Evolutionary conservation across 1,140 invertebrate species (phyloP).

Genomic region (Helicoverpa zea): DNA sequence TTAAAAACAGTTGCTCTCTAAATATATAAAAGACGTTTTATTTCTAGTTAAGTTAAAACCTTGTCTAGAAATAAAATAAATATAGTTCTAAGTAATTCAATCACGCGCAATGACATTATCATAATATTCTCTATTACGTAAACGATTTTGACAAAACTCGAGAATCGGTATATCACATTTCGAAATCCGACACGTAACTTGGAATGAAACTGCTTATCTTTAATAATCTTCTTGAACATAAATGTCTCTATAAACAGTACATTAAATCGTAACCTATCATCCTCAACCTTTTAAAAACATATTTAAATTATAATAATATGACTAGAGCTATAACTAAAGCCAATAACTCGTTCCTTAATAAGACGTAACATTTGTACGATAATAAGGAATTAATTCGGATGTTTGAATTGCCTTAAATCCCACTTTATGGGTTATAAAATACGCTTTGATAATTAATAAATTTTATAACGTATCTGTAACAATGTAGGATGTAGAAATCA

Average conservation of each 20-base stretch:
- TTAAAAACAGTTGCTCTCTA: background rate
- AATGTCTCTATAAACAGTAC: slow-evolving; percentile 46
- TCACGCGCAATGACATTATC: no score
- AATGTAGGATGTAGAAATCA: slow-evolving; percentile 58
- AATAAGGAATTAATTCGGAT: slow-evolving; percentile 48
- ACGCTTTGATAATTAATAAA: slow-evolving; percentile 64
- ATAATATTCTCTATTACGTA: background rate
- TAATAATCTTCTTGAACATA: slow-evolving; percentile 29
- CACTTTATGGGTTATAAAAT: slow-evolving; percentile 58
- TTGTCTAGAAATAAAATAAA: no score
- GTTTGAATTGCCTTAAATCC: slow-evolving; percentile 47
- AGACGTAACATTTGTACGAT: slow-evolving; percentile 47
- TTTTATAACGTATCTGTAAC: slow-evolving; percentile 54
- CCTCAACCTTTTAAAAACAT: slow-evolving; percentile 44
- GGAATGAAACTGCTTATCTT: background rate
- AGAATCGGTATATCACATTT: background rate
- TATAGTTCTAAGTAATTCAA: no score
- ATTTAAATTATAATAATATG: slow-evolving; percentile 48
- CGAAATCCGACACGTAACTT: slow-evolving; percentile 13
- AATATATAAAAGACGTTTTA: background rate
- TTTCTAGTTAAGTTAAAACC: no score
- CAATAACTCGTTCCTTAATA: slow-evolving; percentile 44
- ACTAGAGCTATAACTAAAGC: slow-evolving; percentile 17
- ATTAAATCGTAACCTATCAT: slow-evolving; percentile 46
- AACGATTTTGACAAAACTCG: background rate